Percentiles rank a stretch among this genome's conserved stretches.
Conservation (phyloP, 2,888 invertebrate species). For the Sphaerophoria rueppellii region DNA sequence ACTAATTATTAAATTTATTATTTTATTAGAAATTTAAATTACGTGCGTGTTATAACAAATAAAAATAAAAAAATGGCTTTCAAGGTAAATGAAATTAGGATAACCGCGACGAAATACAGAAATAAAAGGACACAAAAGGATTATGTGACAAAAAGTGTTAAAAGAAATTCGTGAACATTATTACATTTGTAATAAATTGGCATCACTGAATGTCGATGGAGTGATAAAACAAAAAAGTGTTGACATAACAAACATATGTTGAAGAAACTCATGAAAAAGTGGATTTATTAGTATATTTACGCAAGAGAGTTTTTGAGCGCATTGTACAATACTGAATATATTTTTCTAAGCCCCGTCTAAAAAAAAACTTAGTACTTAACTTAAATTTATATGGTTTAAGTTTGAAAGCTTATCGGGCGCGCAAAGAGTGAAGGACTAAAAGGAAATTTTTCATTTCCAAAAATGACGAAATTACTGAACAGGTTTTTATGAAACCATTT, state of each 20-base stretch:
- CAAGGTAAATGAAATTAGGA: constrained; percentile 75
- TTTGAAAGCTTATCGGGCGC: no score
- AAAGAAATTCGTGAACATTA: background rate
- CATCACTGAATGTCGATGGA: constrained; percentile 10
- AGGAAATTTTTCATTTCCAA: no score
- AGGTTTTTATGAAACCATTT: no score
- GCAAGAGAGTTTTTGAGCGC: no score
- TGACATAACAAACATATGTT: background rate
- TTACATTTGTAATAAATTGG: constrained; percentile 1
- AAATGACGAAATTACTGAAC: no score
- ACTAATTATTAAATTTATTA: background rate
- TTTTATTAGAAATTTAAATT: constrained; percentile 1
- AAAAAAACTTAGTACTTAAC: no score
- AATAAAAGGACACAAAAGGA: constrained; percentile 49
- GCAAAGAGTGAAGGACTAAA: no score
- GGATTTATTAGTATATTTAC: background rate
- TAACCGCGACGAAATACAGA: constrained; percentile 9
- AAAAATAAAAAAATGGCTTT: constrained; percentile 75
- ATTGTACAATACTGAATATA: no score
- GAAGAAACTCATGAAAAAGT: background rate
- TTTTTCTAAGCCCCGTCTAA: no score
- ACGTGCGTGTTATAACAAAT: constrained; percentile 21
- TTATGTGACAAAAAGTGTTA: constrained; percentile 53
- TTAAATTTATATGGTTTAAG: no score
- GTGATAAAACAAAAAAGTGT: background rate